Evolutionary conservation across 2,888 invertebrate genomes (phyloP).

Genomic region (Acrobasis consociella): DNA sequence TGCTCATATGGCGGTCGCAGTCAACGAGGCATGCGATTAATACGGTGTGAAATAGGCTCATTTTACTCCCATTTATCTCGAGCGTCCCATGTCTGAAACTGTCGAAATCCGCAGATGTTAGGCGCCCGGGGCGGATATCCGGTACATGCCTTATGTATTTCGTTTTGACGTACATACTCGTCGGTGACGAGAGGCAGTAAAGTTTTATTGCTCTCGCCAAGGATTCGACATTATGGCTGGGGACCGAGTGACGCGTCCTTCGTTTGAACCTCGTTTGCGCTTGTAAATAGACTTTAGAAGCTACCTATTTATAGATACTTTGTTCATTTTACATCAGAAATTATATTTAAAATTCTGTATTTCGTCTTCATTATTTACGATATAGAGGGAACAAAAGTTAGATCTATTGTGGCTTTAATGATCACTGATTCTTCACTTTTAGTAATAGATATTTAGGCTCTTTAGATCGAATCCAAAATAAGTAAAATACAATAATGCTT

Average conservation of each 20-base stretch:
- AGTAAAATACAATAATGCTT: too few relatives aligned
- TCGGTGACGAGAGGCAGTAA: slow-evolving; percentile 28
- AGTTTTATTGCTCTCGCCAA: slow-evolving; percentile 34
- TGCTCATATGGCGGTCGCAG: slow-evolving; percentile 13
- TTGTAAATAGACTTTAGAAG: neutral
- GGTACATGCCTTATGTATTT: slow-evolving; percentile 30
- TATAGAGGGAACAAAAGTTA: too few relatives aligned
- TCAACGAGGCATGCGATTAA: slow-evolving; percentile 6
- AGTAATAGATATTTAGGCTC: too few relatives aligned
- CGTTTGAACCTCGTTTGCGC: slow-evolving; percentile 10
- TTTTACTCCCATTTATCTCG: slow-evolving; percentile 14
- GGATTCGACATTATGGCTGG: slow-evolving; percentile 30
- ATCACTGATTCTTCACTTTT: too few relatives aligned
- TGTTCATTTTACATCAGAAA: neutral
- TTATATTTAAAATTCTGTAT: too few relatives aligned
- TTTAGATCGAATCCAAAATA: too few relatives aligned
- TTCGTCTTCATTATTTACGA: too few relatives aligned
- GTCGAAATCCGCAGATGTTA: slow-evolving; percentile 17
- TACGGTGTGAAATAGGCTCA: slow-evolving; percentile 11
- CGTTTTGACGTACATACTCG: slow-evolving; percentile 27
- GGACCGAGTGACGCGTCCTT: slow-evolving; percentile 30
- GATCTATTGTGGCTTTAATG: too few relatives aligned
- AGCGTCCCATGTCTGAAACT: slow-evolving; percentile 8
- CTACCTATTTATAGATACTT: neutral
- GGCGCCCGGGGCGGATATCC: slow-evolving; percentile 27